Evolutionary conservation across 2,888 invertebrate species (phyloP).

Genomic region (Terebella lapidaria): DNA sequence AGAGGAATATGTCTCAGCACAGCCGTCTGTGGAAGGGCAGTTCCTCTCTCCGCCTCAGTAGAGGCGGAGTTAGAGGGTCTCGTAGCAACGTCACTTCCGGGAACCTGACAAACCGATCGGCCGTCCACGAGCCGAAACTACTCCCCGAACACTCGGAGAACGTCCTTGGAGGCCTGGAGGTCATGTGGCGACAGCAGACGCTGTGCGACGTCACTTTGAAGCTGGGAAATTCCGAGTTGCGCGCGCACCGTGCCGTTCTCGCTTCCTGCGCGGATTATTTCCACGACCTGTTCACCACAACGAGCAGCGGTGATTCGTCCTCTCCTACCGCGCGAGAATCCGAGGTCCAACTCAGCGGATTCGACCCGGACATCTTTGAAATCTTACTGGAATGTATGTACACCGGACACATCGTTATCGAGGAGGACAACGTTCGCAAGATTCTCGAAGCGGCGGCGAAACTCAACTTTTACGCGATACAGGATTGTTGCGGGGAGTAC

Average conservation of each 20-base stretch:
- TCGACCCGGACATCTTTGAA: conserved; percentile 23
- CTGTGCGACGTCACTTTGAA: conserved; percentile 32
- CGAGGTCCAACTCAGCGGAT: conserved; percentile 26
- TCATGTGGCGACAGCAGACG: conserved; percentile 33
- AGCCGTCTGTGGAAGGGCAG: no score
- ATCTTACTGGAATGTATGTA: conserved; percentile 33
- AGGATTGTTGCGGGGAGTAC: conserved; percentile 32
- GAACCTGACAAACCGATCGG: no score
- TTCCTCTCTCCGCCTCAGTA: no score
- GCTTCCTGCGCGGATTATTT: conserved; percentile 36
- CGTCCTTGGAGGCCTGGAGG: conserved; percentile 31
- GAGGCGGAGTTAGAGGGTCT: no score
- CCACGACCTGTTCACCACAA: conserved; percentile 28
- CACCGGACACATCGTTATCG: conserved; percentile 30
- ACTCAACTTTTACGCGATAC: conserved; percentile 28
- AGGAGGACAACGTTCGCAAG: conserved; percentile 28
- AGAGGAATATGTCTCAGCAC: no score
- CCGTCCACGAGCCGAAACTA: no score
- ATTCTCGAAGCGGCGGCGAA: conserved; percentile 26
- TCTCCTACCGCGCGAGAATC: no score
- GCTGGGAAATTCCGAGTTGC: conserved; percentile 21
- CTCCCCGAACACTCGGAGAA: conserved; percentile 20
- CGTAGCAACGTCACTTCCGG: no score
- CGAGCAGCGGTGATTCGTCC: not conserved
- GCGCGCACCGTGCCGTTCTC: conserved; percentile 31